These are phyloP conservation scores for Castor canadensis DNA, from an alignment of 2,113 vertebrate species.

Conservation along the genomic window DNA sequence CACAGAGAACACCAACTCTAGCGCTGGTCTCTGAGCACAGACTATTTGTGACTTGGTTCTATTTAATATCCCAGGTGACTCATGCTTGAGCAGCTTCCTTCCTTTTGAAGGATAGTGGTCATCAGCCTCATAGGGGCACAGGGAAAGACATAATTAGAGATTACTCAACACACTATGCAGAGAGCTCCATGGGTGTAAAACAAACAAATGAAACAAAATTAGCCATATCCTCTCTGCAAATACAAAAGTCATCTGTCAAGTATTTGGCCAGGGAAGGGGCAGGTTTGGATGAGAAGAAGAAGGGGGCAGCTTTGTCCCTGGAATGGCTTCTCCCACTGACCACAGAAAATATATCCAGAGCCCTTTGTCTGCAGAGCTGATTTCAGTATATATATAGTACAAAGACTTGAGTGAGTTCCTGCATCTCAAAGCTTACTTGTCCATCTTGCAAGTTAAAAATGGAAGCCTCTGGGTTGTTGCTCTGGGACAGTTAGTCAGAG, in stretches of 20 bases:
- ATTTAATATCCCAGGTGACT: neutral
- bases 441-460: neutral
- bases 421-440: neutral
- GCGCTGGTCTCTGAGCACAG: neutral
- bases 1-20: accelerated
- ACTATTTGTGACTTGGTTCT: neutral
- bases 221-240: neutral
- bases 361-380: neutral
- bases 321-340: neutral
- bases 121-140: neutral
- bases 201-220: neutral
- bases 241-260: neutral
- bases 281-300: no score
- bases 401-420: slow-evolving; percentile 6
- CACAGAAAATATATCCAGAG: neutral
- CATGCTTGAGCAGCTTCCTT: neutral
- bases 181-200: neutral
- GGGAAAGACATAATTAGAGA: neutral
- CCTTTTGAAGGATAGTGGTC: neutral
- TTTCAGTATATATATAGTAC: neutral
- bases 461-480: neutral
- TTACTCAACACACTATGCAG: no score
- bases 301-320: neutral
- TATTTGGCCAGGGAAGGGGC: neutral
- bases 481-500: neutral